Evolutionary conservation across 1,140 invertebrate genomes (phyloP).

Genomic region (Drosophila pallidifrons): DNA sequence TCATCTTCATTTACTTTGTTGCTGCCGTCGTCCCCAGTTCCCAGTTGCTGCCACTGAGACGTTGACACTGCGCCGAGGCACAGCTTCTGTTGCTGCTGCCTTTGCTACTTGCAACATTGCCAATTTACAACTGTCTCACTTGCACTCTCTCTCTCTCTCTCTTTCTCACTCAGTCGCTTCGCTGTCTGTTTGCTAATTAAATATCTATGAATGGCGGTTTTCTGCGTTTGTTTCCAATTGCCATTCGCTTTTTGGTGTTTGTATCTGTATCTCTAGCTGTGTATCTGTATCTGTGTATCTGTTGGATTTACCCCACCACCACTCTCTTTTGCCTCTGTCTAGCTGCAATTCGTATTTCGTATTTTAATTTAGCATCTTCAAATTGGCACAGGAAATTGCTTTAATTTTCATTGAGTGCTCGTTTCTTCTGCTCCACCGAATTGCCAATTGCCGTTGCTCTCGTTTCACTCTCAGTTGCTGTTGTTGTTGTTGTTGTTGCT

Average conservation of each 20-base stretch:
- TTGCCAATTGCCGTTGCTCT: conserved; percentile 44
- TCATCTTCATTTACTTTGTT: conserved; percentile 83
- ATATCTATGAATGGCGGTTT: conserved; percentile 84
- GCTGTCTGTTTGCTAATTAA: conserved; percentile 74
- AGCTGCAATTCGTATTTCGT: conserved; percentile 52
- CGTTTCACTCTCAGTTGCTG: conserved; percentile 2
- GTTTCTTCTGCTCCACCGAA: conserved; percentile 43
- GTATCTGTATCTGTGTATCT: conserved; percentile 24
- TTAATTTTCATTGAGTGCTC: conserved; percentile 81
- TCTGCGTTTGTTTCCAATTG: conserved; percentile 36
- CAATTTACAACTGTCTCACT: conserved; percentile 60
- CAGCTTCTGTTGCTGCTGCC: conserved; percentile 17
- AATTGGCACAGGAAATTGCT: conserved; percentile 83
- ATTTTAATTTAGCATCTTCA: conserved; percentile 78
- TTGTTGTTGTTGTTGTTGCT: background rate
- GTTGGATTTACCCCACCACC: conserved; percentile 16
- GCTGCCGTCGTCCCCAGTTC: conserved; percentile 44
- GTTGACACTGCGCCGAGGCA: conserved; percentile 22
- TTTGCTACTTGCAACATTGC: conserved; percentile 45
- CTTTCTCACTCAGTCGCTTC: background rate
- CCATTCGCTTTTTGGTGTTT: conserved; percentile 25
- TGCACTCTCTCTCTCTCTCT: conserved; percentile 4
- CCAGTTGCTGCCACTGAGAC: conserved; percentile 14
- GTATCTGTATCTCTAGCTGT: conserved; percentile 24
- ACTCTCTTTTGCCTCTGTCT: conserved; percentile 25